phyloP scores from a whole-genome alignment of 2,888 invertebrate genomes.

The Harmothoe impar region DNA sequence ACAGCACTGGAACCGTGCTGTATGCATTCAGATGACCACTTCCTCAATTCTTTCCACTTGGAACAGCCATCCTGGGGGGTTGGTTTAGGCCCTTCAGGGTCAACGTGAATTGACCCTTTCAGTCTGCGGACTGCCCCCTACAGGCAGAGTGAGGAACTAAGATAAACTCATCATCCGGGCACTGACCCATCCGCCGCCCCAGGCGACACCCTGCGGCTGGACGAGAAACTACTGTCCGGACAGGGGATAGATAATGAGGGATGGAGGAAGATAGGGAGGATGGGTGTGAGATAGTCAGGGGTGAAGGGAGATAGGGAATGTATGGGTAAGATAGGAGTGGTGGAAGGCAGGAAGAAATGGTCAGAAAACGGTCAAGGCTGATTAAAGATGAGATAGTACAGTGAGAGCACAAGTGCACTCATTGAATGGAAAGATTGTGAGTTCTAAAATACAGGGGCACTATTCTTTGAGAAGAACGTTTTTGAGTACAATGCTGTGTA shows the following conservation, averaged over 20 bases:
- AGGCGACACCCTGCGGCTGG: background rate
- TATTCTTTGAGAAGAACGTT: too few species aligned
- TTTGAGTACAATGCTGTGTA: too few species aligned
- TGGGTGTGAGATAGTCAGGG: constrained; percentile 3
- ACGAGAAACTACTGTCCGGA: background rate
- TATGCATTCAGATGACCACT: too few species aligned
- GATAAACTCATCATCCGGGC: constrained; percentile 13
- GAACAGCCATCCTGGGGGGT: background rate
- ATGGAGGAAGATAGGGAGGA: background rate
- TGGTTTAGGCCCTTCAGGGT: background rate
- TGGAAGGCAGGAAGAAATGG: too few species aligned
- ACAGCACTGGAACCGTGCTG: too few species aligned
- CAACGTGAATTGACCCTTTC: constrained; percentile 13
- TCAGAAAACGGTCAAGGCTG: too few species aligned
- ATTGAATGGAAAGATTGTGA: too few species aligned
- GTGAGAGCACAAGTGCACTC: too few species aligned
- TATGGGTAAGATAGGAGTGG: too few species aligned
- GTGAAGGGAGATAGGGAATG: too few species aligned
- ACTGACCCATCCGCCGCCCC: background rate
- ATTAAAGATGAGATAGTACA: too few species aligned
- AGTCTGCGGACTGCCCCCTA: background rate
- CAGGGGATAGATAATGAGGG: background rate
- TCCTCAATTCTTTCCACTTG: background rate
- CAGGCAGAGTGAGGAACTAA: background rate
- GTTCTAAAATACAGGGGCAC: too few species aligned